phyloP scores from a whole-genome alignment of 2,797 vertebrate genomes.

The Neostethus bicornis region DNA sequence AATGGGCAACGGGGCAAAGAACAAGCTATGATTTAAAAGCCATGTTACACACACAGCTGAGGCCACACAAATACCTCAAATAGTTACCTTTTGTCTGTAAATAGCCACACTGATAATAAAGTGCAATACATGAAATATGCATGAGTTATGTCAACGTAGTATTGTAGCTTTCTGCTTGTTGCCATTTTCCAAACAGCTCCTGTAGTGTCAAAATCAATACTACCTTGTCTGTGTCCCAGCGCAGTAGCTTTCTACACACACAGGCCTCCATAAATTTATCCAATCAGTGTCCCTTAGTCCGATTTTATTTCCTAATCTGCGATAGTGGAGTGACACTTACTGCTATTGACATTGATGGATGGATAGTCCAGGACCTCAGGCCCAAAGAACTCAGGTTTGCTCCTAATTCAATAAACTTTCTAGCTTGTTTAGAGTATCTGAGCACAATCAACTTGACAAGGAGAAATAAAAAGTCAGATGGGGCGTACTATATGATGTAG shows the following conservation, averaged over 20 bases:
- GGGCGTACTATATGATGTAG: not conserved
- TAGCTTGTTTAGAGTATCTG: not conserved
- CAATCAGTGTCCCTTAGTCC: conserved; percentile 6
- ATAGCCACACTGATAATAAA: not conserved
- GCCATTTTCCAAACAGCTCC: not conserved
- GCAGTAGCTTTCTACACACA: not conserved
- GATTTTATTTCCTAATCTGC: not conserved
- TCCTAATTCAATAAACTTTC: not conserved
- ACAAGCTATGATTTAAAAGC: no score
- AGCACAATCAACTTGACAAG: no score
- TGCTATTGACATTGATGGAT: not conserved
- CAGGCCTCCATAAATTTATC: conserved; percentile 3
- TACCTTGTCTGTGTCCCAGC: not conserved
- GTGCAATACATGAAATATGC: not conserved
- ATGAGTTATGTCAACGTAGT: not conserved
- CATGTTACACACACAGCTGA: not conserved
- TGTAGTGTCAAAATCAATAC: conserved; percentile 2
- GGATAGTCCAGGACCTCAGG: not conserved
- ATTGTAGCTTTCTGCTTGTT: not conserved
- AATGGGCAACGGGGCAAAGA: no score
- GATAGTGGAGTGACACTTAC: not conserved
- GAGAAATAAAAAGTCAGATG: no score
- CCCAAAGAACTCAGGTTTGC: not conserved
- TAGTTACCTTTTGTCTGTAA: no score
- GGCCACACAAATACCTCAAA: no score